phyloP scores from a whole-genome alignment of 2,888 invertebrate species.

The Hypsopygia costalis region DNA sequence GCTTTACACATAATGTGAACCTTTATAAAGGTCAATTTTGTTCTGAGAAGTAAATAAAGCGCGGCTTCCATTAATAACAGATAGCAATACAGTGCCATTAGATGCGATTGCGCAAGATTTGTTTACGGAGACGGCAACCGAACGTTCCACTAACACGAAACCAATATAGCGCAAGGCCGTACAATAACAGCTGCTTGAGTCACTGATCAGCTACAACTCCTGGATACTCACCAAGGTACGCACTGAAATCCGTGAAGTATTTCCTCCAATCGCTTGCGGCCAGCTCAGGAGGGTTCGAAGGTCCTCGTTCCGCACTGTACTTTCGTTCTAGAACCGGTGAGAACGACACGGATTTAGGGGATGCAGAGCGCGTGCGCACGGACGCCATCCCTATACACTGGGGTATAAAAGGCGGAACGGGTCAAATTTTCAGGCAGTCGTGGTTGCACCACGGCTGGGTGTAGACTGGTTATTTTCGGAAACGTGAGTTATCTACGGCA shows the following conservation, averaged over 20 bases:
- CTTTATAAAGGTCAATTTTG: not conserved
- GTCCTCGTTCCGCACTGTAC: slow-evolving; percentile 68
- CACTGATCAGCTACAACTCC: slow-evolving; percentile 34
- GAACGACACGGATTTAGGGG: slow-evolving; percentile 83
- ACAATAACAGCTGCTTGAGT: slow-evolving; percentile 62
- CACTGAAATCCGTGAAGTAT: slow-evolving; percentile 75
- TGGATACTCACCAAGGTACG: slow-evolving; percentile 72
- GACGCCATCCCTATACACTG: slow-evolving; percentile 74
- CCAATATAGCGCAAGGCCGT: slow-evolving; percentile 74
- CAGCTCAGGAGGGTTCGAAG: slow-evolving; percentile 55
- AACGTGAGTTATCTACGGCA: slow-evolving; percentile 66
- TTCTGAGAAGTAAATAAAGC: not conserved
- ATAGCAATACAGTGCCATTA: slow-evolving; percentile 29
- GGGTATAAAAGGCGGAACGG: slow-evolving; percentile 62
- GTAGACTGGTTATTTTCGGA: slow-evolving; percentile 73
- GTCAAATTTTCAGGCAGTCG: slow-evolving; percentile 61
- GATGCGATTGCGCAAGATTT: slow-evolving; percentile 61
- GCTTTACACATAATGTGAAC: not conserved
- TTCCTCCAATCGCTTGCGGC: slow-evolving; percentile 66
- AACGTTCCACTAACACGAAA: slow-evolving; percentile 67
- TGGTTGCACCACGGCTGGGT: slow-evolving; percentile 66
- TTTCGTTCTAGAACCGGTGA: slow-evolving; percentile 82
- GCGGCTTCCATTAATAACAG: slow-evolving; percentile 10
- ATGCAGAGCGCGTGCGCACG: slow-evolving; percentile 83
- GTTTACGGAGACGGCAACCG: slow-evolving; percentile 61